Base-by-base conservation (phyloP, 30 jellyfish, hydroid and myxozoan species). In the Sanderia malayensis region DNA sequence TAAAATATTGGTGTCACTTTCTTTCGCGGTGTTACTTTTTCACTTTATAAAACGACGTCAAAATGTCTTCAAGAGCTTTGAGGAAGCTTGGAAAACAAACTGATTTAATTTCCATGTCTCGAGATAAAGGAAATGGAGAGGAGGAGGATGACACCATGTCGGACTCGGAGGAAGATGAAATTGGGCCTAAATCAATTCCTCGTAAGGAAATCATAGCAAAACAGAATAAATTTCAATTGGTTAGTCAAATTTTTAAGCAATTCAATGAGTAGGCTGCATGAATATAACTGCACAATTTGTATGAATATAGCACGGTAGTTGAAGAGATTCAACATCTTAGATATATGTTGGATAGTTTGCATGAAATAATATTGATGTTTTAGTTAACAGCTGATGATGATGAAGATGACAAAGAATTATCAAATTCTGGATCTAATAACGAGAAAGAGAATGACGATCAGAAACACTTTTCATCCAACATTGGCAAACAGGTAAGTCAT, bases 1-100 rank as follows among this genome's bases (percentile, higher is more conserved):
- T n/a, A n/a, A n/a, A n/a, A n/a, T n/a, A n/a, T n/a, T n/a, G n/a
- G n/a, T n/a, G n/a, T n/a, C n/a, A n/a, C n/a, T n/a, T n/a, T n/a
- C n/a, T n/a, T n/a, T n/a, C n/a, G n/a, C n/a, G n/a, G n/a, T n/a
- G n/a, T n/a, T n/a, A n/a, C n/a, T n/a, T n/a, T n/a, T n/a, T n/a
- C n/a, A n/a, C n/a, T n/a, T n/a, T n/a, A n/a, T n/a, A n/a, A n/a
- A n/a, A n/a, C n/a, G n/a, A n/a, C n/a, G n/a, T 37, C 64, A 18
- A 49, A 7, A 49, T 49, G 64, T 49, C 64, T 49, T 49, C 64
- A 4, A 8, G 64, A 19, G 64, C 64, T 49, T 19, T 49, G 27
- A 49, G 64, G 18, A 49, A 49, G 27, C 64, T 49, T 18, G 64
- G 64, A 49, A 49, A 49, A 24, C 8, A 49, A 19, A 18, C 8